Base-by-base conservation (phyloP, 2,113 vertebrate species). In the Isurus oxyrinchus region DNA sequence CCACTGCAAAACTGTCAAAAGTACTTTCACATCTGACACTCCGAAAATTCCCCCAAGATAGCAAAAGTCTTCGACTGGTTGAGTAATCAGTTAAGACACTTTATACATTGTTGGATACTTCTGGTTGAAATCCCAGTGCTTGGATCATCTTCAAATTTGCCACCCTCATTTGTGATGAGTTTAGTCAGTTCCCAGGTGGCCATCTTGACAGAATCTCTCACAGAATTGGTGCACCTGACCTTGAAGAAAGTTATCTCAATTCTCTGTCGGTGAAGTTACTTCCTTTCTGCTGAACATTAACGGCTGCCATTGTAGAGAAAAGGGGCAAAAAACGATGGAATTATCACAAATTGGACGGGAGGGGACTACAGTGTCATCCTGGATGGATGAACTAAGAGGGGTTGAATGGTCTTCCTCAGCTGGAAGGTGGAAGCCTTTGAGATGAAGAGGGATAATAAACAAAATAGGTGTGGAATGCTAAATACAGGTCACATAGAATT, bases 221-320 rank as follows among this genome's bases (percentile, higher is more conserved):
- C 55, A 13, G 27, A 93, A 13, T 61, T 84, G 81, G 16, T 21
- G 16, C 40, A 84, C 16, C 31, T 61, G 55, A 93, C 57, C 55
- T 93, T 93, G 88, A 93, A 59, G 88, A 19, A 93, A 84, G 40
- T 44, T 21, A 40, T 44, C 81, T 84, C 31, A 93, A 93, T 59
- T 61, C 88, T 59, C 27, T 59, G 1, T n/a, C 55, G 5, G 55
- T 59, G 55, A 55, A 25, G 4, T 91, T 31, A 91, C 27, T 57
- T 91, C 88, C 88, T 93, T 93, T 61, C 31, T 93, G 57, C 31
- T 5, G 88, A 93, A 25, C 87, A 57, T 49, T 86, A 88, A 88
- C 49, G 23, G 23, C 49, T 27, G 23, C 23, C 86, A 27, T n/a
- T 59, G 57, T n/a, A 35, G 88, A 13, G 40, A 27, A 55, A 59